A percentile compares a stretch with the other conserved stretches of the same genome.
Conservation (phyloP, 2,888 invertebrate species). For the Anagyrus pseudococci region DNA sequence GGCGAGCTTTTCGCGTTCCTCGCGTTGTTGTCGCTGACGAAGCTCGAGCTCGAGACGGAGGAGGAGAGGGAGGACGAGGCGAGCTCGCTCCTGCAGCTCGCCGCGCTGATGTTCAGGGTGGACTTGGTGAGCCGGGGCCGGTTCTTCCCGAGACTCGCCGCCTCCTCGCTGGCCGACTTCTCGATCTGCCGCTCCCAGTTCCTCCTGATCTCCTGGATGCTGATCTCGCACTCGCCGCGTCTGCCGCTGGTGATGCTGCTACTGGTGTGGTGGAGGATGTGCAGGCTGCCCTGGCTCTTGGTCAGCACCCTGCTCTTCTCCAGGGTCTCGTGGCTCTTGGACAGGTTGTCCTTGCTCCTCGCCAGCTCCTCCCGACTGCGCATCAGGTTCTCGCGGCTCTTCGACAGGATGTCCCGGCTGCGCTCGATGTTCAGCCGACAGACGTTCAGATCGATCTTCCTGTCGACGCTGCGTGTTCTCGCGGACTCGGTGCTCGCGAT, state of each 20-base stretch:
- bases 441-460: conserved; percentile 37
- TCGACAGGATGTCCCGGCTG: conserved; percentile 31
- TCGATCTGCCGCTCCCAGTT: conserved; percentile 56
- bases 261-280: neutral
- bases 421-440: conserved; percentile 38
- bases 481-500: conserved; percentile 35
- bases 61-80: neutral
- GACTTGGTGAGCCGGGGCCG: conserved; percentile 38
- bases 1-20: conserved; percentile 28
- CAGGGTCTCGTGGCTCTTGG: conserved; percentile 24
- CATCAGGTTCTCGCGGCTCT: conserved; percentile 29
- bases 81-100: neutral
- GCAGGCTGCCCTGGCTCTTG: conserved; percentile 49
- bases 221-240: conserved; percentile 45
- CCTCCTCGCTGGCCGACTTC: conserved; percentile 27
- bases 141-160: conserved; percentile 11
- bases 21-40: conserved; percentile 25
- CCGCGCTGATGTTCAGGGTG: conserved; percentile 29
- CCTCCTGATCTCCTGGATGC: conserved; percentile 52
- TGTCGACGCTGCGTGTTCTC: conserved; percentile 43
- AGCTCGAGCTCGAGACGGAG: too few species aligned
- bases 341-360: conserved; percentile 35
- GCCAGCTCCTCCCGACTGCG: conserved; percentile 41
- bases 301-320: conserved; percentile 43
- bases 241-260: conserved; percentile 7